phyloP scores from a whole-genome alignment of 2,797 vertebrate species.

The Meriones psammophilus region DNA sequence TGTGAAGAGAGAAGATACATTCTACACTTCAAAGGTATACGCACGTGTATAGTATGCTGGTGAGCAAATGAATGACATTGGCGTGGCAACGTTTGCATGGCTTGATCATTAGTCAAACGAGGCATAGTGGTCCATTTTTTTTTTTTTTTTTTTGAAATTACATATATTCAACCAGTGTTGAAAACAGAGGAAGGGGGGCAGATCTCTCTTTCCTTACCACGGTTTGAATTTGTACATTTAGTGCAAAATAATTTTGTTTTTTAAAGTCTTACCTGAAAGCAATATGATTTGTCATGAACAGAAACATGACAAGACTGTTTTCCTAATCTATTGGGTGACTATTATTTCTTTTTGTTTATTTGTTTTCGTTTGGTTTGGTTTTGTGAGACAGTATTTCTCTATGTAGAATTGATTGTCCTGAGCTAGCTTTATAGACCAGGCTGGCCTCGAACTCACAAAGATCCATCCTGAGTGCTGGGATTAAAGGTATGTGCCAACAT shows the following conservation, averaged over 20 bases:
- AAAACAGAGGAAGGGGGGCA: background rate
- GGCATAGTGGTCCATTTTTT: background rate
- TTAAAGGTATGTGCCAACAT: no score
- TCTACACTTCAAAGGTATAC: constrained; percentile 89
- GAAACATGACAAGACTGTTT: background rate
- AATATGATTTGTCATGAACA: background rate
- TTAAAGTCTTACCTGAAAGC: background rate
- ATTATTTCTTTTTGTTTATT: background rate
- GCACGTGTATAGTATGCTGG: background rate
- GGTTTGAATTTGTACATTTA: background rate
- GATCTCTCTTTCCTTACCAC: background rate
- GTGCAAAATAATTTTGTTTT: background rate
- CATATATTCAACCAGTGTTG: background rate
- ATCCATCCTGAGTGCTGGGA: no score
- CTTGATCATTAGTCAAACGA: background rate
- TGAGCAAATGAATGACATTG: background rate
- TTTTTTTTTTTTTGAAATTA: background rate
- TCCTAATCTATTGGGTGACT: background rate
- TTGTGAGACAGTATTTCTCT: no score
- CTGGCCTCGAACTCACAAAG: no score
- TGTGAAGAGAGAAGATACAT: constrained; percentile 89
- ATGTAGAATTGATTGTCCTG: no score
- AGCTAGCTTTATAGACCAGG: no score
- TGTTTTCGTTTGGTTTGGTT: background rate
- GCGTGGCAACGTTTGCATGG: background rate